Conservation (phyloP, 2,113 vertebrate genomes). For the Oriolus oriolus region DNA sequence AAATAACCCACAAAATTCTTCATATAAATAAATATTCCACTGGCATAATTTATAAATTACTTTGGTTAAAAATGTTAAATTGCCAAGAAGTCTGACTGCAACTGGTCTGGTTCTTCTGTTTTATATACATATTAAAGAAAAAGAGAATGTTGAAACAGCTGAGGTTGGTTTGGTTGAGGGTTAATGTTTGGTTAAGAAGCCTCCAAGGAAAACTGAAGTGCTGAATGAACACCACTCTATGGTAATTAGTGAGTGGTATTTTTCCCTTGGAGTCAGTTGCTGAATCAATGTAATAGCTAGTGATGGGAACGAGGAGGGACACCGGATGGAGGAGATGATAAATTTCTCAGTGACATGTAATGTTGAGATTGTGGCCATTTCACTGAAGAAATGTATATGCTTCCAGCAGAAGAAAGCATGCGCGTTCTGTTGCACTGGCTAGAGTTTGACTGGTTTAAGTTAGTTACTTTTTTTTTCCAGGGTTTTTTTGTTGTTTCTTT, state of each 20-base stretch:
- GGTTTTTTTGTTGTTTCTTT: no score
- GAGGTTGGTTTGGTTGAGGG: constrained; percentile 56
- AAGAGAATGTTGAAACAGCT: constrained; percentile 61
- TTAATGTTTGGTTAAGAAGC: constrained; percentile 57
- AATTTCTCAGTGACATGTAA: background rate
- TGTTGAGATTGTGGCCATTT: background rate
- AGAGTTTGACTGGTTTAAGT: background rate
- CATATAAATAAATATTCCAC: constrained; percentile 49
- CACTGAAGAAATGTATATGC: background rate
- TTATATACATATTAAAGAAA: background rate
- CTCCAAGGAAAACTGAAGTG: constrained; percentile 63
- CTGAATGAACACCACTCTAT: constrained; percentile 56
- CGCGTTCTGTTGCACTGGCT: background rate
- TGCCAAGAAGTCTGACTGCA: constrained; percentile 39
- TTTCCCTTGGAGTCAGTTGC: constrained; percentile 37
- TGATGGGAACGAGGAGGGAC: background rate
- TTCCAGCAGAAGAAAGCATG: background rate
- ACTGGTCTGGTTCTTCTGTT: constrained; percentile 10
- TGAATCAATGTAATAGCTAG: constrained; percentile 3
- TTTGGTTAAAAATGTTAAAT: constrained; percentile 51
- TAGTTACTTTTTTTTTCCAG: background rate
- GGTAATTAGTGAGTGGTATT: constrained; percentile 49
- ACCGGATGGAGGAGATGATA: background rate
- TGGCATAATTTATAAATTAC: constrained; percentile 59
- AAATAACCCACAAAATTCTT: constrained; percentile 10